Conservation (phyloP, 2,797 vertebrate genomes). For the Fistularia tabacaria region DNA sequence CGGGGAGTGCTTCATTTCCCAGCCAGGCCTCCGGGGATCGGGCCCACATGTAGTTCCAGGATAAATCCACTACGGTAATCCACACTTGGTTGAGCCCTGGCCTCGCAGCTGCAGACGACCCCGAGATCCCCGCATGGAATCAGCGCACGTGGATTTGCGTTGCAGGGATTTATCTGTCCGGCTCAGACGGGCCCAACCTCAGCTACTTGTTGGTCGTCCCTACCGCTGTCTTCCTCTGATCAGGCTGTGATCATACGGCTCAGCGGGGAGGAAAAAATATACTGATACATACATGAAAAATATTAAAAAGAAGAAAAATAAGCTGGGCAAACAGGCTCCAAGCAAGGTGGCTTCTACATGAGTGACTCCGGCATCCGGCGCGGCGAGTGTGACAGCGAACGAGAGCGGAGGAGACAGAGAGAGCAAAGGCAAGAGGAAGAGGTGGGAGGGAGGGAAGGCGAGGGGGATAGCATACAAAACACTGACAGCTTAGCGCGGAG, state of each 20-base stretch:
- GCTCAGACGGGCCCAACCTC: slow-evolving; percentile 19
- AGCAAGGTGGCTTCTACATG: slow-evolving; percentile 68
- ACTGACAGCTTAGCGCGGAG: slow-evolving; percentile 41
- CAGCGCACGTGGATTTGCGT: slow-evolving; percentile 5
- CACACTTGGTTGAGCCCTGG: slow-evolving; percentile 50
- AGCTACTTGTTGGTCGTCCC: slow-evolving; percentile 59
- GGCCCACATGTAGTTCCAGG: slow-evolving; percentile 80
- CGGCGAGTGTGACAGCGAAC: slow-evolving; percentile 67
- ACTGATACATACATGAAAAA: no score
- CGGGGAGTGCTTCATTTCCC: slow-evolving; percentile 76
- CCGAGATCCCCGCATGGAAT: background rate
- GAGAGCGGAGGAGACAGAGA: slow-evolving; percentile 60
- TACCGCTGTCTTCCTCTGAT: slow-evolving; percentile 27
- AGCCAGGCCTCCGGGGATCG: slow-evolving; percentile 73
- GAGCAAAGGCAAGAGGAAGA: slow-evolving; percentile 36
- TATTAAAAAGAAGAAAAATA: slow-evolving; percentile 12
- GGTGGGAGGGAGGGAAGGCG: slow-evolving; percentile 34
- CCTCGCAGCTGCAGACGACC: background rate
- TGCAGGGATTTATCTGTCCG: slow-evolving; percentile 2
- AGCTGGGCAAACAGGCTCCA: slow-evolving; percentile 54
- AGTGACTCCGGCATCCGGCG: slow-evolving; percentile 56
- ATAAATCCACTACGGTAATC: slow-evolving; percentile 66
- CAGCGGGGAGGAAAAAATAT: slow-evolving; percentile 14
- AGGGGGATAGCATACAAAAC: slow-evolving; percentile 61
- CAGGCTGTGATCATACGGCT: slow-evolving; percentile 46